phyloP scores from a whole-genome alignment of 35 echinoderm and acorn worm species.

The Heliocidaris tuberculata region DNA sequence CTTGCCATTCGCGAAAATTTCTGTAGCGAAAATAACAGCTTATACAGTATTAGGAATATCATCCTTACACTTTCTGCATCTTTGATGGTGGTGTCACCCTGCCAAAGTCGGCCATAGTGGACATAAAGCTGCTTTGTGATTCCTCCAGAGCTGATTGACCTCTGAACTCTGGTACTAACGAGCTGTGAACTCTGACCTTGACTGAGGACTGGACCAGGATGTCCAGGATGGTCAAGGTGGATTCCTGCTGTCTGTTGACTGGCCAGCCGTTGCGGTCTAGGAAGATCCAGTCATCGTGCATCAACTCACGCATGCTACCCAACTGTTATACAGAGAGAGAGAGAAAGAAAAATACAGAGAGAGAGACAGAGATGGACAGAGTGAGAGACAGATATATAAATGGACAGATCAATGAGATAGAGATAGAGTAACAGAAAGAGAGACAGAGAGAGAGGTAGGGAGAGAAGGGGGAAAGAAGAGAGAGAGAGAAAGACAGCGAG shows the following conservation, averaged over 20 bases:
- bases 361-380: not conserved
- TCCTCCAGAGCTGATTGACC: not conserved
- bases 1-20: too few species aligned
- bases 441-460: too few species aligned
- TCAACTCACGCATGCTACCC: slow-evolving; percentile 37
- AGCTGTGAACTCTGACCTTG: slow-evolving; percentile 53
- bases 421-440: not conserved
- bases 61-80: slow-evolving; percentile 54
- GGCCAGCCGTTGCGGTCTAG: slow-evolving; percentile 93
- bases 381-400: not conserved
- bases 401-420: not conserved
- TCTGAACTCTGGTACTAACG: not conserved
- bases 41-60: too few species aligned
- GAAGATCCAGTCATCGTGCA: slow-evolving; percentile 62
- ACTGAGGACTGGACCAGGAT: slow-evolving; percentile 67
- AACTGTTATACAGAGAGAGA: slow-evolving; percentile 15
- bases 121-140: not conserved
- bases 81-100: slow-evolving; percentile 62
- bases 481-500: too few species aligned
- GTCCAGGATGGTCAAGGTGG: slow-evolving; percentile 75
- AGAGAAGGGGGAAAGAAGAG: too few species aligned
- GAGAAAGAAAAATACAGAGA: too few species aligned
- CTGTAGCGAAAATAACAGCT: too few species aligned
- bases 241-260: slow-evolving; percentile 74
- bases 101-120: not conserved